These are phyloP conservation scores for Loriculus beryllinus DNA, from an alignment of 2,797 vertebrate species.

Conservation along the genomic window DNA sequence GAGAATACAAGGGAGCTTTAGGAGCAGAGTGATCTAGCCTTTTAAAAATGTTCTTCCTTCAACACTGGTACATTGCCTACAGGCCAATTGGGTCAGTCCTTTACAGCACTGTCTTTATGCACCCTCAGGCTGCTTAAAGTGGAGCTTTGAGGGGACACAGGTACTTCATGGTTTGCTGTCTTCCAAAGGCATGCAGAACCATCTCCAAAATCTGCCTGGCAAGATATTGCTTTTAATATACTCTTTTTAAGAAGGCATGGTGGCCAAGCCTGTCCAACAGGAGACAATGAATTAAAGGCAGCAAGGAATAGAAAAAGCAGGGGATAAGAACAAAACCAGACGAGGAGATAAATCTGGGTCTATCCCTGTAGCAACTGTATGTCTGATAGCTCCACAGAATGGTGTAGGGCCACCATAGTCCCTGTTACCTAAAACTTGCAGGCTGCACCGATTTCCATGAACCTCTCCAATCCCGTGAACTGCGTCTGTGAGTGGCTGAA, in stretches of 20 bases:
- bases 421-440: background rate
- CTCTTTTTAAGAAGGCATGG: background rate
- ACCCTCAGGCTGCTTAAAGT: background rate
- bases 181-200: background rate
- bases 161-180: background rate
- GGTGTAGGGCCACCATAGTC: background rate
- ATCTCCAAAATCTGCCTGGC: background rate
- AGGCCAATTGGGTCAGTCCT: background rate
- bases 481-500: background rate
- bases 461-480: background rate
- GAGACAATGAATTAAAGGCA: conserved; percentile 2
- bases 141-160: background rate
- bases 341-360: background rate
- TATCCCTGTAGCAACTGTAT: background rate
- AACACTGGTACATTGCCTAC: conserved; percentile 31
- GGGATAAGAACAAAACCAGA: background rate
- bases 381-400: background rate
- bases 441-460: background rate
- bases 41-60: conserved; percentile 59
- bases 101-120: conserved; percentile 2
- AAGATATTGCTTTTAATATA: background rate
- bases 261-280: conserved; percentile 17
- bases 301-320: background rate
- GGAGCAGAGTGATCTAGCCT: conserved; percentile 51
- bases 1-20: conserved; percentile 61